Conservation (phyloP, 1,140 invertebrate genomes). For the Hydropsyche tenuis region DNA sequence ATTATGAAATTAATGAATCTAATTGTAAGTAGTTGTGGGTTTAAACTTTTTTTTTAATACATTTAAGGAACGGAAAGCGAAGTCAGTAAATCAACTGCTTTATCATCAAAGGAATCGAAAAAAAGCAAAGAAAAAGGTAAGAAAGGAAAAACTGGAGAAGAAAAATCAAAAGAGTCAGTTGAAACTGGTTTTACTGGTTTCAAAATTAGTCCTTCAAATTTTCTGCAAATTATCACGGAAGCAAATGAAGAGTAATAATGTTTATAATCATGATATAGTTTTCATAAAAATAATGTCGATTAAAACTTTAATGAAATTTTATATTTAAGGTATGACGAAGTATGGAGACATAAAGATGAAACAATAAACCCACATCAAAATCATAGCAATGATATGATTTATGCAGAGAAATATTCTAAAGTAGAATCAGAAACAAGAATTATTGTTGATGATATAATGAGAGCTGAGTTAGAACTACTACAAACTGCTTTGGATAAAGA, state of each 20-base stretch:
- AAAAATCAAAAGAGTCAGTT: slow-evolving; percentile 65
- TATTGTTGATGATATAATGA: slow-evolving; percentile 85
- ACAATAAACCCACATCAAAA: slow-evolving; percentile 63
- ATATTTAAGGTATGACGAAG: slow-evolving; percentile 67
- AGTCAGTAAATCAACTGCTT: slow-evolving; percentile 75
- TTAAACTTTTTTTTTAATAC: not conserved
- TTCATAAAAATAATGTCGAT: slow-evolving; percentile 62
- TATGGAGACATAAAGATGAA: slow-evolving; percentile 85
- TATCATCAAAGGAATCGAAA: slow-evolving; percentile 80
- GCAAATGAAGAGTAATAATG: slow-evolving; percentile 66
- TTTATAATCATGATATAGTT: slow-evolving; percentile 57
- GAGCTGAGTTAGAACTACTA: slow-evolving; percentile 80
- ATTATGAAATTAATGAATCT: slow-evolving; percentile 14
- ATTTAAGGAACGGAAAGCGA: slow-evolving; percentile 72
- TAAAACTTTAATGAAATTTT: slow-evolving; percentile 56
- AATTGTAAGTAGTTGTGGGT: slow-evolving; percentile 48
- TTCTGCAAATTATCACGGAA: slow-evolving; percentile 65
- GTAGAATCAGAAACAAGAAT: slow-evolving; percentile 85
- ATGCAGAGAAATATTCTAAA: slow-evolving; percentile 80
- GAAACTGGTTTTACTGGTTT: slow-evolving; percentile 64
- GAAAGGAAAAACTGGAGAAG: slow-evolving; percentile 59
- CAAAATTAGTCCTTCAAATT: slow-evolving; percentile 65
- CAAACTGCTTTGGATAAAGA: slow-evolving; percentile 82
- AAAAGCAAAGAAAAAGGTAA: slow-evolving; percentile 65
- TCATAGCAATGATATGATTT: slow-evolving; percentile 83